Percentiles rank a stretch among this genome's conserved stretches.
Evolutionary conservation across 2,888 invertebrate species (phyloP).

Genomic region (Luffia ferchaultella): DNA sequence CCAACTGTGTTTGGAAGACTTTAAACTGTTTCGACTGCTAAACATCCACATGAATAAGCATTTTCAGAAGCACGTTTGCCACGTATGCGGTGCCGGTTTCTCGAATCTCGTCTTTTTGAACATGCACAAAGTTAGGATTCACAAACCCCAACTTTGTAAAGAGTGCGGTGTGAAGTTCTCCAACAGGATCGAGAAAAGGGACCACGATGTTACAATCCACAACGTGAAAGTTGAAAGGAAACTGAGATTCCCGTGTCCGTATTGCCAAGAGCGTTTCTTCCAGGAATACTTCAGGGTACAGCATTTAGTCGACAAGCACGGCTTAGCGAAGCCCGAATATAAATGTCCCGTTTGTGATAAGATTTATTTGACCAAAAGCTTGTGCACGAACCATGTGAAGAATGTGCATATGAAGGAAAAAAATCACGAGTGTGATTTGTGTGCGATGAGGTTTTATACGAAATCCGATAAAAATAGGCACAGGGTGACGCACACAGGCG

Average conservation of each 20-base stretch:
- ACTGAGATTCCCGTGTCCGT: slow-evolving; percentile 34
- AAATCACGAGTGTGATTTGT: slow-evolving; percentile 40
- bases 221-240: slow-evolving; percentile 26
- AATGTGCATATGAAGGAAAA: slow-evolving; percentile 47
- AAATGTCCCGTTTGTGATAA: slow-evolving; percentile 37
- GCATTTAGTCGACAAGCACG: slow-evolving; percentile 37
- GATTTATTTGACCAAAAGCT: slow-evolving; percentile 37
- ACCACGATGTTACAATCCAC: slow-evolving; percentile 24
- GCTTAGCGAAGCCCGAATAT: slow-evolving; percentile 32
- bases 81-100: slow-evolving; percentile 45
- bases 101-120: slow-evolving; percentile 43
- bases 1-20: slow-evolving; percentile 37
- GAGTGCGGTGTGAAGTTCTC: slow-evolving; percentile 28
- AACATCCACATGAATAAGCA: slow-evolving; percentile 53
- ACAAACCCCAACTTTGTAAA: slow-evolving; percentile 28
- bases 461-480: slow-evolving; percentile 29
- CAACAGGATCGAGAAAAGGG: slow-evolving; percentile 22
- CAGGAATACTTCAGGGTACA: slow-evolving; percentile 32
- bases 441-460: slow-evolving; percentile 41
- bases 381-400: slow-evolving; percentile 44
- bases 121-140: slow-evolving; percentile 36
- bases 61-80: slow-evolving; percentile 45
- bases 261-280: slow-evolving; percentile 33
- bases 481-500: slow-evolving; percentile 9
- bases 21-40: slow-evolving; percentile 31